A percentile compares a stretch with the other conserved stretches of the same genome.
These are phyloP conservation scores for Peromyscus aztecus DNA, from an alignment of 2,797 vertebrate genomes.

Conservation along the genomic window DNA sequence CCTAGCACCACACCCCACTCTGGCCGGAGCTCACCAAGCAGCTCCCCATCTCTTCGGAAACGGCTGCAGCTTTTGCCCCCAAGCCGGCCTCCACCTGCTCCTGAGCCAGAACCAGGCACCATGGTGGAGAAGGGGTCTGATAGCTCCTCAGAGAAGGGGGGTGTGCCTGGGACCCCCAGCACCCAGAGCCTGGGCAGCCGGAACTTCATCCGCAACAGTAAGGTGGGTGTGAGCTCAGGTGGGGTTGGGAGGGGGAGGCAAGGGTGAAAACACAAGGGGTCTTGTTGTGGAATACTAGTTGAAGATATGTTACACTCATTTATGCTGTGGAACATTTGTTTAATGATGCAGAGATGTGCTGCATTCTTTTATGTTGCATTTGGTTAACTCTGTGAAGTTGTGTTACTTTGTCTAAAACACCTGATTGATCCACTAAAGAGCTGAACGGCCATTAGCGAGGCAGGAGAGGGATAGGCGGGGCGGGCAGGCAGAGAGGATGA, in stretches of 20 bases:
- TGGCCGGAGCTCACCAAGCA: constrained; percentile 94
- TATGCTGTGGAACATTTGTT: no score
- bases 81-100: constrained; percentile 84
- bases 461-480: not conserved
- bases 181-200: constrained; percentile 92
- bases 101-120: constrained; percentile 79
- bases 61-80: constrained; percentile 90
- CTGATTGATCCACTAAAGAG: not conserved
- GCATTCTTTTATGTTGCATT: not conserved
- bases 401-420: no score
- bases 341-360: no score
- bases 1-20: constrained; percentile 94
- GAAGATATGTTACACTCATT: no score
- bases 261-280: accelerated
- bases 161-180: constrained; percentile 87
- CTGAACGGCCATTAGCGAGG: not conserved
- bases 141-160: constrained; percentile 77
- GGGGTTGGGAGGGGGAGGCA: accelerated
- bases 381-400: not conserved
- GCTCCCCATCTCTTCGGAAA: constrained; percentile 94
- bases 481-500: not conserved
- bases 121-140: constrained; percentile 88
- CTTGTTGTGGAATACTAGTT: not conserved
- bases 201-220: constrained; percentile 94
- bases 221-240: constrained; percentile 85